Evolutionary conservation across 2,888 invertebrate species (phyloP).

Genomic region (Pandemis heparana): DNA sequence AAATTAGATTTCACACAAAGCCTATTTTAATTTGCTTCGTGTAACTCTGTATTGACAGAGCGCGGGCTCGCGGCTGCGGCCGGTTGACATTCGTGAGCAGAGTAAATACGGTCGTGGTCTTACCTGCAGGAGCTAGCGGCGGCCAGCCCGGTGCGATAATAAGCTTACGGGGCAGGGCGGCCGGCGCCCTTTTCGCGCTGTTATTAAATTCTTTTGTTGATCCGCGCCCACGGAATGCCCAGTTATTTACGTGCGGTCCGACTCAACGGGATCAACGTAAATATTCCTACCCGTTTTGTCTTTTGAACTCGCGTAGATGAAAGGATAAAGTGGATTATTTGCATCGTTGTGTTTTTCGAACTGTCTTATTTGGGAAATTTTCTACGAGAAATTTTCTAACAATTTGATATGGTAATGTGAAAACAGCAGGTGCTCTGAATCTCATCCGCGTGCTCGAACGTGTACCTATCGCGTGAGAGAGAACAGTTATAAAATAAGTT

Average conservation of each 20-base stretch:
- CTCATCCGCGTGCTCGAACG: slow-evolving; percentile 53
- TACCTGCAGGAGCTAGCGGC: slow-evolving; percentile 58
- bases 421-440: slow-evolving; percentile 69
- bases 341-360: slow-evolving; percentile 57
- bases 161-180: slow-evolving; percentile 74
- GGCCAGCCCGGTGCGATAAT: slow-evolving; percentile 67
- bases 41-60: slow-evolving; percentile 70
- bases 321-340: slow-evolving; percentile 68
- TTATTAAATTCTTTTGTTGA: slow-evolving; percentile 84
- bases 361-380: slow-evolving; percentile 44
- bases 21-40: slow-evolving; percentile 84
- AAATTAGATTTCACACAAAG: slow-evolving; percentile 85
- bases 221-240: slow-evolving; percentile 68
- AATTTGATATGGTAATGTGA: slow-evolving; percentile 61
- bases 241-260: slow-evolving; percentile 73
- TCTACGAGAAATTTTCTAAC: slow-evolving; percentile 57
- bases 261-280: slow-evolving; percentile 73
- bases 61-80: slow-evolving; percentile 58
- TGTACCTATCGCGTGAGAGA: slow-evolving; percentile 55
- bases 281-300: slow-evolving; percentile 65
- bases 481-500: slow-evolving; percentile 71
- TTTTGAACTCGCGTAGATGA: slow-evolving; percentile 69
- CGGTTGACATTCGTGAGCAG: slow-evolving; percentile 72
- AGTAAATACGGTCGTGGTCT: slow-evolving; percentile 71
- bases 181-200: slow-evolving; percentile 66